phyloP scores from a whole-genome alignment of 2,888 invertebrate species.

The Stictocephala bisonia region DNA sequence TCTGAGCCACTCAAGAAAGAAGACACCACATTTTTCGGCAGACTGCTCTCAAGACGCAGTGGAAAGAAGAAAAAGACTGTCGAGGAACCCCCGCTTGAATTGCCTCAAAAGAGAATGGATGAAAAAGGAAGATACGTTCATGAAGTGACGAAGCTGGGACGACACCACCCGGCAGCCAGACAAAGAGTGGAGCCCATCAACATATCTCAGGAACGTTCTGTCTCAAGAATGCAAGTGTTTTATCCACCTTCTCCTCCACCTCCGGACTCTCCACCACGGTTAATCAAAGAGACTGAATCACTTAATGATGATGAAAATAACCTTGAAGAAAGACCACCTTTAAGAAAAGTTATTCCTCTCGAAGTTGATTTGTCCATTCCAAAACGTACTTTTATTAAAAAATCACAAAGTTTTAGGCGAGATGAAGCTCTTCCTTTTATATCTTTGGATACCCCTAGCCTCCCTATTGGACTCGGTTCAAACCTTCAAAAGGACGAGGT shows the following conservation, averaged over 20 bases:
- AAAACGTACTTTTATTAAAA: constrained; percentile 63
- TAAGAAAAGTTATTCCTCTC: constrained; percentile 40
- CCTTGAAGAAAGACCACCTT: constrained; percentile 34
- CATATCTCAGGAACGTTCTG: constrained; percentile 65
- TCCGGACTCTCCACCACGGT: constrained; percentile 11
- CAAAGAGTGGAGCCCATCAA: constrained; percentile 71
- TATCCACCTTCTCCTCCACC: constrained; percentile 62
- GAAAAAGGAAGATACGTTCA: constrained; percentile 68
- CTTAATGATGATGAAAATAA: constrained; percentile 24
- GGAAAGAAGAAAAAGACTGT: constrained; percentile 75
- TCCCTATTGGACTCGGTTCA: constrained; percentile 36
- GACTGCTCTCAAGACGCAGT: constrained; percentile 76
- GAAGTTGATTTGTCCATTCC: constrained; percentile 63
- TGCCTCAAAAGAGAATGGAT: constrained; percentile 67
- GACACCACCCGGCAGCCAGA: constrained; percentile 65
- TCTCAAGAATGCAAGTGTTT: constrained; percentile 64
- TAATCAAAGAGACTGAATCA: background rate
- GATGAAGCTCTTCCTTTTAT: constrained; percentile 45
- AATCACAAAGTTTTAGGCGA: constrained; percentile 77
- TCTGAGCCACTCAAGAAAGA: constrained; percentile 66
- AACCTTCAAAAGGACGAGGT: constrained; percentile 32
- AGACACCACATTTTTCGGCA: constrained; percentile 73
- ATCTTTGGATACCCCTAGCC: constrained; percentile 41
- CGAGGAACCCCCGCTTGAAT: constrained; percentile 52
- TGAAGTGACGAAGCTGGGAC: constrained; percentile 62